Base-by-base conservation (phyloP, 2,797 vertebrate genomes). In the Lepilemur septentrionalis region DNA sequence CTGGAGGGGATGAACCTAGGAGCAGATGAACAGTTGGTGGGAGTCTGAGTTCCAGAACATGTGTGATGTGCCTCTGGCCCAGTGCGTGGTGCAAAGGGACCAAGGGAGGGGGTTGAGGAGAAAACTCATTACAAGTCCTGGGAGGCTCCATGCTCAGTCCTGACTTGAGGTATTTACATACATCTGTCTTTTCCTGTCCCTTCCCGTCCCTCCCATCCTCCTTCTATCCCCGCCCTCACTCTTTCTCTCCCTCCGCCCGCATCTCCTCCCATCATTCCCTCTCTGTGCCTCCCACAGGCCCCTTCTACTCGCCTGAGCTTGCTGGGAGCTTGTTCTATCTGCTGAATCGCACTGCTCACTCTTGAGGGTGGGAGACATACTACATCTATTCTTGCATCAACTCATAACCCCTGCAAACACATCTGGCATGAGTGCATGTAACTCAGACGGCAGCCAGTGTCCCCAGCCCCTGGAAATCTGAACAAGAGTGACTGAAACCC, bases 371-470 rank as follows among this genome's bases (percentile, higher is more conserved):
- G 55, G 41, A 35, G 61, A 80, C 7, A 0, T 0, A 22, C 11
- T 5, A 5, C 20, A 4, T 32, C 23, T 25, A 1, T 7, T 38
- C 35, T 13, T 30, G 43, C n/a, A 12, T 6, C 69, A 15, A 18
- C 46, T 72, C 25, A 28, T 3, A 1, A 10, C 22, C 46, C 43
- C 38, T 2, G 30, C 28, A 11, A 1, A 38, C 0, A 0, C 4
- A 12, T 22, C 59, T 70, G 76, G 18, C 41, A 18, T 5, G 28
- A 59, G 41, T 13, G 14, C 13, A 1, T 11, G 41, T 89, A 57
- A 75, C 73, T 80, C 73, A 57, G 23, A 28, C 2, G 50, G 18
- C 67, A 52, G 15, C 72, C 22, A 28, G 75, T 38, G 61, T n/a
- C 28, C 23, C 25, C 38, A 15, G 70, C 18, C 35, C 28, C 52